Percentiles rank a stretch among this genome's conserved stretches.
phyloP scores from a whole-genome alignment of 2,888 invertebrate species.

The Drosophila anomelani region DNA sequence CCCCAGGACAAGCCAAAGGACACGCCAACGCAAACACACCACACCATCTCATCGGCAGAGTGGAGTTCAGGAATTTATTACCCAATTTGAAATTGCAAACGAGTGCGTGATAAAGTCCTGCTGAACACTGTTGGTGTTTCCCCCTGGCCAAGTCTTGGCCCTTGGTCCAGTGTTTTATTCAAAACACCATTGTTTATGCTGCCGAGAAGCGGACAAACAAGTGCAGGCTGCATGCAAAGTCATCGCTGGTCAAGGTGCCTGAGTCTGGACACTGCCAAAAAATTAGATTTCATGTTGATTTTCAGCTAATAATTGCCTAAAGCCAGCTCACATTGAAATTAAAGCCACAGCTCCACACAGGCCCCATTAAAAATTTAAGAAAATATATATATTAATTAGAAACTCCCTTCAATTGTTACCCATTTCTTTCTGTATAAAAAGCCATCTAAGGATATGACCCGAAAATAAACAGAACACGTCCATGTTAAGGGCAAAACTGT shows the following conservation, averaged over 20 bases:
- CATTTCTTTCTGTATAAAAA: slow-evolving; percentile 4
- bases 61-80: slow-evolving; percentile 76
- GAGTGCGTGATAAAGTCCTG: slow-evolving; percentile 78
- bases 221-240: slow-evolving; percentile 49
- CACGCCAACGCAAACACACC: slow-evolving; percentile 3
- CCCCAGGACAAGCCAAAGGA: slow-evolving; percentile 15
- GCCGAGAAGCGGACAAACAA: slow-evolving; percentile 38
- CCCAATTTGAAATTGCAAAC: slow-evolving; percentile 82
- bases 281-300: not conserved
- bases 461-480: slow-evolving; percentile 12
- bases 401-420: too few relatives aligned
- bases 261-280: not conserved
- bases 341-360: not conserved
- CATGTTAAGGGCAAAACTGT: slow-evolving; percentile 31
- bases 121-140: slow-evolving; percentile 34
- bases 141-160: slow-evolving; percentile 14
- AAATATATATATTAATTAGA: not conserved
- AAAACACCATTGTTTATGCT: slow-evolving; percentile 68
- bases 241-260: slow-evolving; percentile 54
- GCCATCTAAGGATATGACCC: slow-evolving; percentile 7
- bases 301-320: not conserved
- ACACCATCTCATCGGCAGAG: slow-evolving; percentile 25
- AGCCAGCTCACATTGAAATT: not conserved
- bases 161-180: slow-evolving; percentile 56
- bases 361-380: not conserved